Evolutionary conservation across 2,113 vertebrate species (phyloP).

Genomic region (Clinocottus analis): DNA sequence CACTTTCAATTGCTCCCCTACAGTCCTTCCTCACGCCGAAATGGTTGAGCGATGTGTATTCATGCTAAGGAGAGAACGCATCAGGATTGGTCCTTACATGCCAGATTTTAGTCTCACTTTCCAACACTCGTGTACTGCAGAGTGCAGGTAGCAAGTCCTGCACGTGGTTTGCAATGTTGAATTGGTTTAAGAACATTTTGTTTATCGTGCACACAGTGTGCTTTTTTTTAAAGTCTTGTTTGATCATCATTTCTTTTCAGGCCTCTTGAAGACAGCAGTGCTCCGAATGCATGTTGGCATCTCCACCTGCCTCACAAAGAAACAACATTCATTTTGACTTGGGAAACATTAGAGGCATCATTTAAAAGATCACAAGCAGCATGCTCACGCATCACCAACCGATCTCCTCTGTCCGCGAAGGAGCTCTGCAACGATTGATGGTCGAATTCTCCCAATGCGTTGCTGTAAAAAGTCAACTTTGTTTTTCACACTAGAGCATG

Average conservation of each 20-base stretch:
- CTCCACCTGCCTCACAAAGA: too few relatives aligned
- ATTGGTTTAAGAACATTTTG: neutral
- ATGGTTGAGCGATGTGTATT: conserved; percentile 16
- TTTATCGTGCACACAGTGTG: neutral
- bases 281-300: too few relatives aligned
- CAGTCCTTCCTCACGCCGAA: neutral
- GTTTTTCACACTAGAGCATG: neutral
- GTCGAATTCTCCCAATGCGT: neutral
- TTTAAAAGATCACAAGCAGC: neutral
- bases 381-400: neutral
- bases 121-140: neutral
- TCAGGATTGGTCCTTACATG: neutral
- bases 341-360: too few relatives aligned
- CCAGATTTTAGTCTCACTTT: conserved; percentile 11
- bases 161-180: neutral
- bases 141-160: neutral
- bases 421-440: neutral
- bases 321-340: neutral
- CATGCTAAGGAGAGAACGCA: neutral
- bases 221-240: neutral
- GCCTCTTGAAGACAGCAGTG: neutral
- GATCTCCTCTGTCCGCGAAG: neutral
- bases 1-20: neutral
- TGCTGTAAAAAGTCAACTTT: neutral
- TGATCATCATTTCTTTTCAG: neutral